Base-by-base conservation (phyloP, 2,888 invertebrate species). In the Epirrita christyi region DNA sequence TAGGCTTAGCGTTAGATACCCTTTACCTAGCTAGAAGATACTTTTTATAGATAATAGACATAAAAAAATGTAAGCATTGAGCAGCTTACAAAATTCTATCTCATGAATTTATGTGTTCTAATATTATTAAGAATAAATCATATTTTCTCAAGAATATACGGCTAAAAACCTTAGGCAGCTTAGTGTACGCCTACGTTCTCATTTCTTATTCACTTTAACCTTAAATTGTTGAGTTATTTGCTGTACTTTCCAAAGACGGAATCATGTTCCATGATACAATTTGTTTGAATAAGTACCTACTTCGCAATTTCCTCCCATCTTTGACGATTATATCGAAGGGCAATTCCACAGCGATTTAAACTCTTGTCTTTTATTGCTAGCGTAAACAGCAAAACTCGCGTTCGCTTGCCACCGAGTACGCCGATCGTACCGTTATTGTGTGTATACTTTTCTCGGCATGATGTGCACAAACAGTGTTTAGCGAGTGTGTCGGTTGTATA, bases 381-480 rank as follows among this genome's bases (percentile, higher is more conserved):
- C 47, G 59, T 54, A 53, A 62, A 62, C 62, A 56, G 29, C 11
- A 27, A 41, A 52, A 44, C 43, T 41, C 43, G 36, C 21, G 40
- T 54, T 51, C 38, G 38, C 50, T 34, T 43, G 36, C 50, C 43
- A 43, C 50, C 47, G 41, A 50, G 41, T 48, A 46, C 45, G 40
- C 58, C 47, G 34, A 49, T 46, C 29, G 21, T n/a, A 10, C 40
- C n/a, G 29, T 40, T n/a, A n/a, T n/a, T 53, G 45, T 51, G 61
- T 74, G 76, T 81, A 74, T 76, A 80, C 80, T 78, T 79, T 78
- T 75, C 75, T 70, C 72, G 71, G 71, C 76, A 64, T 76, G 73
- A 72, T 77, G 78, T 80, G 75, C 73, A 78, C 80, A 82, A 81
- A 81, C 80, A 80, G 70, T 80, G 80, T 83, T 83, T 80, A 81